A percentile compares a stretch with the other conserved stretches of the same genome.
These are phyloP conservation scores for Strix uralensis DNA, from an alignment of 2,113 vertebrate genomes.

Conservation along the genomic window DNA sequence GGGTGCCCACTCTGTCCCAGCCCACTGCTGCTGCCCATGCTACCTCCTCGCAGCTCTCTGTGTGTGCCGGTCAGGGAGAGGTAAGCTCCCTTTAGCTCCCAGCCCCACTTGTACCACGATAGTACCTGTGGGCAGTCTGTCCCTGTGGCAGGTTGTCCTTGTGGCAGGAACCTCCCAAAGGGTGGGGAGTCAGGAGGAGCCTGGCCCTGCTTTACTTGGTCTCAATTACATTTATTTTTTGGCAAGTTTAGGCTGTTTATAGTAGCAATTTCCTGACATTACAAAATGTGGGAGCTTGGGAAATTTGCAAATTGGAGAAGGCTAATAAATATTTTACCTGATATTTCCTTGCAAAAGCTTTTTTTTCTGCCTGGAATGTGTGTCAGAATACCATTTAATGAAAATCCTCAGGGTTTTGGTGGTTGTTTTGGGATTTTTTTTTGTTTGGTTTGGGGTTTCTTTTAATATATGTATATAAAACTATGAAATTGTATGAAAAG, in stretches of 20 bases:
- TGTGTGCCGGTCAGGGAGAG: no score
- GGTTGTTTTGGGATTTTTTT: neutral
- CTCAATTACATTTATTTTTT: neutral
- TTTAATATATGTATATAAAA: neutral
- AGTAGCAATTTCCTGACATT: conserved; percentile 24
- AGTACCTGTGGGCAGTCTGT: neutral
- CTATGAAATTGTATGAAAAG: neutral
- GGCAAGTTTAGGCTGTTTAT: neutral
- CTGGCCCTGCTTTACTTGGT: neutral
- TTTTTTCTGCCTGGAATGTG: neutral
- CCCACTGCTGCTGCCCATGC: fast-evolving
- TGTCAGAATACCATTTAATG: neutral
- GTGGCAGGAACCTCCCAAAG: neutral
- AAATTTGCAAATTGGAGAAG: neutral
- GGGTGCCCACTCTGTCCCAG: neutral
- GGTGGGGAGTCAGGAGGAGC: neutral
- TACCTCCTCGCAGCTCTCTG: fast-evolving
- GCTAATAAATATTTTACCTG: conserved; percentile 25
- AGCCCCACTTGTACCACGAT: neutral
- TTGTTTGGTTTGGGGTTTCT: neutral
- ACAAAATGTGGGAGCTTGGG: neutral
- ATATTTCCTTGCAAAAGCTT: neutral
- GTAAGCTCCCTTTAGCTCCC: no score
- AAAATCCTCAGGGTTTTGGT: neutral
- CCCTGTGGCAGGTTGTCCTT: neutral